Evolutionary conservation across 2,888 invertebrate species (phyloP), one percentile per base, ranked within the genome.

Genomic region (Pristionchus entomophagus): DNA sequence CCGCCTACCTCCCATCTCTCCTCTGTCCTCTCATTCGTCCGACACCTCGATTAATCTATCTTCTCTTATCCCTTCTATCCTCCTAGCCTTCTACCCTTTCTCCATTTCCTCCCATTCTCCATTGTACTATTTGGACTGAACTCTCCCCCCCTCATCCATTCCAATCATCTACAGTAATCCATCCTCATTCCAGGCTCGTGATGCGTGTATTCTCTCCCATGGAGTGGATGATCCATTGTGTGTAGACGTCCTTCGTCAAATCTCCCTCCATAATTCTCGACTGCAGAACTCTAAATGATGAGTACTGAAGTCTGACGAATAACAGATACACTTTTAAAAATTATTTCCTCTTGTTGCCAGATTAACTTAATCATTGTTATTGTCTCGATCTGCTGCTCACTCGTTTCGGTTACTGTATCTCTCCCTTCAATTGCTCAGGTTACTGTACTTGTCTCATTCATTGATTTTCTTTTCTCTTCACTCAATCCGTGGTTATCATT

Each of bases 1-100:
- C 41, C 49, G 0, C 78, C 49, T 19, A 22, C 35, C 49, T 35
- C 26, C 32, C 49, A 35, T 26, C 49, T 49, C 32, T 29, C 32
- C 26, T 8, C 78, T 80, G 22, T 51, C 78, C 51, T 51, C 32
- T 51, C 51, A 32, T 41, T 51, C 41, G 51, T 51, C 51, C 51
- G 17, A 49, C 78, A 80, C 35, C 78, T 51, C 51, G 51, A 80
- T 80, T 80, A 80, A 80, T 80, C 78, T 51, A 73, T 73, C 78
- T 51, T 51, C 78, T 80, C 78, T 80, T 80, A 80, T 80, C 78
- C 78, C 19, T 35, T 45, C 78, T 41, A 80, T 29, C 49, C 51
- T 32, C 32, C 51, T 51, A n/a, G 5, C 22, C 41, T 26, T 77
- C n/a, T 80, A 32, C 41, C 41, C 45, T 77, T 26, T 51, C 78